Base-by-base conservation (phyloP, 1,140 invertebrate species). In the Sesamia nonagrioides region DNA sequence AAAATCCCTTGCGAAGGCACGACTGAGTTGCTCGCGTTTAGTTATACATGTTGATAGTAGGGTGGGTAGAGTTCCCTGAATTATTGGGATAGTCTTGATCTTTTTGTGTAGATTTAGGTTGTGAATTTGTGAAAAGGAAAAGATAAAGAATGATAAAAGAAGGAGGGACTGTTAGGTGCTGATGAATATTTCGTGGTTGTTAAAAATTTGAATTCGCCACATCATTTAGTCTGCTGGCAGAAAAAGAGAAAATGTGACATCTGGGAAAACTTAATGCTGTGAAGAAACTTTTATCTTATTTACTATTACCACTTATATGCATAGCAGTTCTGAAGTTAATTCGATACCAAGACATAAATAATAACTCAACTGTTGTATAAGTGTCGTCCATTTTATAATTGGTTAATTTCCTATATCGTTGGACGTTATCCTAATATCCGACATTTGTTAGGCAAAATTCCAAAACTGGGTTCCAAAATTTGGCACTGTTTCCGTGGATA, bases 1-100 rank as follows among this genome's bases (percentile, higher is more conserved):
- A 71, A 71, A 71, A 37, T 71, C 68, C 50, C 50, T 71, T 71
- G 68, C 68, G 68, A 52, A 71, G 68, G 40, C 68, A 54, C 68
- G 68, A 27, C 33, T 33, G 18, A 2, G 15, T 27, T n/a, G 66
- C 42, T n/a, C 42, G 40, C 66, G 18, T 48, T 69, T 69, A 50
- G 66, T 69, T 68, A 69, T 11, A 15, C 35, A 61, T 15, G 60
- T 7, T 69, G 42, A 13, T 8, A 33, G 18, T 69, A 69, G 42
- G 66, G 66, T 45, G 40, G 18, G 13, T n/a, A 27, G 5, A 13
- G 42, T 50, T 21, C 8, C 0, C 1, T 45, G 15, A 69, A 69
- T 69, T 48, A 69, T 7, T 50, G 21, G 61, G 61, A 66, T 42
- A 45, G 17, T 63, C 37, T 5, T 18, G 33, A 15, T 60, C 35